A percentile compares a stretch with the other conserved stretches of the same genome.
Evolutionary conservation across 2,888 invertebrate species (phyloP).

Genomic region (Hipparchia semele): DNA sequence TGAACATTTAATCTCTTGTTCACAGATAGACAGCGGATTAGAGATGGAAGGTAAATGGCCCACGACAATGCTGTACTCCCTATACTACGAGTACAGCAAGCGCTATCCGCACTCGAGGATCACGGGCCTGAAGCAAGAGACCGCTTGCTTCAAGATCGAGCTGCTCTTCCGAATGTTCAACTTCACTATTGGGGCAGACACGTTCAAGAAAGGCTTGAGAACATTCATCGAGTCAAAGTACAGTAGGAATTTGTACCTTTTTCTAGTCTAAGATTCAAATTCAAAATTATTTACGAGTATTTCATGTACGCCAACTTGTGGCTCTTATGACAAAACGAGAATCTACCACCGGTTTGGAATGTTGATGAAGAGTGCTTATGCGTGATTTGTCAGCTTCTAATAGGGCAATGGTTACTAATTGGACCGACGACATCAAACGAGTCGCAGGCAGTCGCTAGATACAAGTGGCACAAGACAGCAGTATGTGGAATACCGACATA

Average conservation of each 20-base stretch:
- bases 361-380: too few species aligned
- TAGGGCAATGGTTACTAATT: too few species aligned
- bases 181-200: constrained; percentile 89
- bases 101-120: constrained; percentile 90
- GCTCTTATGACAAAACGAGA: too few species aligned
- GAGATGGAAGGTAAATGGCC: constrained; percentile 92
- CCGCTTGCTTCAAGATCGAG: constrained; percentile 89
- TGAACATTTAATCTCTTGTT: background rate
- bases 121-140: constrained; percentile 89
- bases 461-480: too few species aligned
- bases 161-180: constrained; percentile 95
- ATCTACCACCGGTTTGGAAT: too few species aligned
- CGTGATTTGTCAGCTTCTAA: too few species aligned
- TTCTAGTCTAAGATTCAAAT: background rate
- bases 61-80: constrained; percentile 89
- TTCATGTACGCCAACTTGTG: too few species aligned
- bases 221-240: constrained; percentile 80
- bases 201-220: constrained; percentile 88
- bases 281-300: too few species aligned
- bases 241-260: background rate
- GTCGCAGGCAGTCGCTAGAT: too few species aligned
- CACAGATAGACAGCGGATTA: constrained; percentile 86
- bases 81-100: constrained; percentile 92
- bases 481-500: too few species aligned
- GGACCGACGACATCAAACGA: too few species aligned